phyloP scores from a whole-genome alignment of 1,140 invertebrate genomes.

The Bombus turneri region DNA sequence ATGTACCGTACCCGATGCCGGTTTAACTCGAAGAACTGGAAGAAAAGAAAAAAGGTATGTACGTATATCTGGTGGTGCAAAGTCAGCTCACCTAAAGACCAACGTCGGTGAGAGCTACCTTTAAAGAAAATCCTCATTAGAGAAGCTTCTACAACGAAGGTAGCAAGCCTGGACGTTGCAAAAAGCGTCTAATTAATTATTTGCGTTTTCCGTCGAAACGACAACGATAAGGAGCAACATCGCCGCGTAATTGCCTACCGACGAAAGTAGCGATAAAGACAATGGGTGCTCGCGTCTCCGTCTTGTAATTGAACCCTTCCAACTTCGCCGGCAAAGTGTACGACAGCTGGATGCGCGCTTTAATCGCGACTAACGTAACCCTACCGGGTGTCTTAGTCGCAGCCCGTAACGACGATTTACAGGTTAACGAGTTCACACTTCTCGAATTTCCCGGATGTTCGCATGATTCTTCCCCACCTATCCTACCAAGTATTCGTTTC shows the following conservation, averaged over 20 bases:
- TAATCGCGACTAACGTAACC: conserved; percentile 33
- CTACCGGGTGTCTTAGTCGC: conserved; percentile 13
- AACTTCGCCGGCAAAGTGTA: too few relatives aligned
- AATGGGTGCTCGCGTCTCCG: not conserved
- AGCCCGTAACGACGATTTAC: conserved; percentile 44
- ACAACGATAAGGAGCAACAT: conserved; percentile 19
- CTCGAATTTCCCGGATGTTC: conserved; percentile 56
- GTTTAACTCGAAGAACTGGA: not conserved
- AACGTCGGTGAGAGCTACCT: not conserved
- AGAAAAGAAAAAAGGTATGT: not conserved
- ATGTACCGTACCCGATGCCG: not conserved
- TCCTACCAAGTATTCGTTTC: not conserved
- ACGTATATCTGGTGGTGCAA: not conserved
- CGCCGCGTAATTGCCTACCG: conserved; percentile 38
- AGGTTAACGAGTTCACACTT: conserved; percentile 47
- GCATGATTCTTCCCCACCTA: conserved; percentile 17
- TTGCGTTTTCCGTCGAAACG: conserved; percentile 9
- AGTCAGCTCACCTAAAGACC: not conserved
- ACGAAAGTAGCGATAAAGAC: conserved; percentile 25
- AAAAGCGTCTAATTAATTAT: conserved; percentile 29
- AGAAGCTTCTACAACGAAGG: not conserved
- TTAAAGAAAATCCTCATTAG: not conserved
- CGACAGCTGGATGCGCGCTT: conserved; percentile 34
- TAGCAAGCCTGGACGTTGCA: not conserved
- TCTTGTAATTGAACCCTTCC: conserved; percentile 26